Evolutionary conservation across 2,888 invertebrate genomes (phyloP).

Genomic region (Dione juno): DNA sequence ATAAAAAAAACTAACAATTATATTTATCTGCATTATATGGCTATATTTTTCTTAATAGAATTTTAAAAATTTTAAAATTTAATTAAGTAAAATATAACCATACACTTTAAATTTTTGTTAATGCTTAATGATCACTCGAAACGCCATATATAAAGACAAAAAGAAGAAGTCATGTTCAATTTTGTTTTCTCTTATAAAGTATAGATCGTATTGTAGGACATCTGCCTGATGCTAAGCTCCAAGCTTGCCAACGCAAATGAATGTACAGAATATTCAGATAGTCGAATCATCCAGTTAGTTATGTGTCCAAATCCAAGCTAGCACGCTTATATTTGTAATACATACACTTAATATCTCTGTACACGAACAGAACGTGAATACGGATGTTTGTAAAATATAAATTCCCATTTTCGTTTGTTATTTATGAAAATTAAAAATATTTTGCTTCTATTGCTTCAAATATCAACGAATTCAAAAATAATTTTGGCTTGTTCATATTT

Average conservation of each 20-base stretch:
- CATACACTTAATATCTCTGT: not conserved
- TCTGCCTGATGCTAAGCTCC: not conserved
- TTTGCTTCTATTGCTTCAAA: too few relatives aligned
- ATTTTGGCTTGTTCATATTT: too few relatives aligned
- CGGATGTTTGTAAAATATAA: not conserved
- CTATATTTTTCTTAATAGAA: too few relatives aligned
- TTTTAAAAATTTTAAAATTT: too few relatives aligned
- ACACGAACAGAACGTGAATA: not conserved
- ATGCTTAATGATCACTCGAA: too few relatives aligned
- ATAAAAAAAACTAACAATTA: not conserved
- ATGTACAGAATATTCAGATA: not conserved
- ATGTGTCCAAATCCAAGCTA: not conserved
- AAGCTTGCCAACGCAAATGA: not conserved
- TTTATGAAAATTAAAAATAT: not conserved
- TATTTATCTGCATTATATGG: too few relatives aligned
- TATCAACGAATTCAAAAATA: too few relatives aligned
- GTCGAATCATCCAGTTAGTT: constrained; percentile 7
- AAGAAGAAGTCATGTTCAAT: too few relatives aligned
- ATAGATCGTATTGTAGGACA: not conserved
- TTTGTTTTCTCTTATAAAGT: not conserved
- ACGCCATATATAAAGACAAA: too few relatives aligned
- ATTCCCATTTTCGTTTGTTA: not conserved
- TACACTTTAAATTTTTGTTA: too few relatives aligned
- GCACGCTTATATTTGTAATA: constrained; percentile 7
- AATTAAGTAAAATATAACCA: too few relatives aligned